Conservation (phyloP, 2,797 vertebrate genomes). For the Xenopus petersii region DNA sequence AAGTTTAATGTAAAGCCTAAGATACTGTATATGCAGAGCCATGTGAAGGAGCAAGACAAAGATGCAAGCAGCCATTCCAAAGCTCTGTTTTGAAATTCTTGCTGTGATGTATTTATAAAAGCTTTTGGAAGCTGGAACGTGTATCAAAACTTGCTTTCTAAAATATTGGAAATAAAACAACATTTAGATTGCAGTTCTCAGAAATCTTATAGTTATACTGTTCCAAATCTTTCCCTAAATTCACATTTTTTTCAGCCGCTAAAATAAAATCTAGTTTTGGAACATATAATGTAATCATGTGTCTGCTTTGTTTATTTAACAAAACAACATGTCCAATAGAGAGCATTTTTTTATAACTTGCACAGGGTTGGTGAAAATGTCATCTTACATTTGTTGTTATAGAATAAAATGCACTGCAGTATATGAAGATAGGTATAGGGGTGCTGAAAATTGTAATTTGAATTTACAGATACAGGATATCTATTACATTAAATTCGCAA, state of each 20-base stretch:
- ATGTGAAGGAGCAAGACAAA: neutral
- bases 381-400: neutral
- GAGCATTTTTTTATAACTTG: too few species aligned
- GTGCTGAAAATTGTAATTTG: too few species aligned
- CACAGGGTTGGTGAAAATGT: neutral
- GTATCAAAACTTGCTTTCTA: conserved; percentile 13
- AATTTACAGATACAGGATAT: too few species aligned
- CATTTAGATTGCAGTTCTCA: conserved; percentile 24
- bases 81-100: neutral
- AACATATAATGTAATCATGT: conserved; percentile 33
- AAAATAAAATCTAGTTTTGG: conserved; percentile 30
- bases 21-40: neutral
- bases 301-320: neutral
- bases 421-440: too few species aligned
- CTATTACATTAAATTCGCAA: too few species aligned
- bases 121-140: neutral
- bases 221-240: conserved; percentile 19
- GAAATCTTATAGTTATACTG: conserved; percentile 9
- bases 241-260: conserved; percentile 10
- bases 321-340: too few species aligned
- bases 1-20: neutral
- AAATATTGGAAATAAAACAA: conserved; percentile 27
- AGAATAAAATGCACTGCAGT: too few species aligned
- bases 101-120: neutral
- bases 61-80: neutral